These are phyloP conservation scores for Cuniculus paca DNA, from an alignment of 2,797 vertebrate genomes.

Conservation along the genomic window DNA sequence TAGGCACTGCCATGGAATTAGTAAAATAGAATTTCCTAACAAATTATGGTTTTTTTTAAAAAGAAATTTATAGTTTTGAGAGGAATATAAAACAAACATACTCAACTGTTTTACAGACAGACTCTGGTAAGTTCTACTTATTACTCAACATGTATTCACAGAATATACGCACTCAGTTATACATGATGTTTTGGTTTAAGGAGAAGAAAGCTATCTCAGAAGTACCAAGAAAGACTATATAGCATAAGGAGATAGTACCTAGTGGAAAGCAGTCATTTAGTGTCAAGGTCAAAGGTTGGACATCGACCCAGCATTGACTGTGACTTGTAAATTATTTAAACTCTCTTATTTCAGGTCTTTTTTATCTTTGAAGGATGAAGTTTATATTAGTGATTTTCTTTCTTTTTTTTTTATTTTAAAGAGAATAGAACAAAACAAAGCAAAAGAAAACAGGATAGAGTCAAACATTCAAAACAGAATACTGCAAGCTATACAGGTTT, in stretches of 20 bases:
- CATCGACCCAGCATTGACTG: not conserved
- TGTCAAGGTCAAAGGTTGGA: not conserved
- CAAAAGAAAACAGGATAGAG: no score
- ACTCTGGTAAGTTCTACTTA: not conserved
- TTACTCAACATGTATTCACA: not conserved
- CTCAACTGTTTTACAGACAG: not conserved
- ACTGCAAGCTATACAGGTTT: no score
- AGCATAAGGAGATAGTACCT: not conserved
- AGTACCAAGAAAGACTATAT: not conserved
- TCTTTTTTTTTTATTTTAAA: no score
- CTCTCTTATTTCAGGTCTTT: not conserved
- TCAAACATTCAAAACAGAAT: no score
- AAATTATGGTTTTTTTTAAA: not conserved
- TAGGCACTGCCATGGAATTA: not conserved
- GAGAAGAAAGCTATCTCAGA: not conserved
- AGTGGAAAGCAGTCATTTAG: not conserved
- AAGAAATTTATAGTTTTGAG: slow-evolving; percentile 12
- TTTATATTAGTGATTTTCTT: not conserved
- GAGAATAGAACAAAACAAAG: no score
- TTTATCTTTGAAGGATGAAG: slow-evolving; percentile 15
- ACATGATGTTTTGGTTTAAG: not conserved
- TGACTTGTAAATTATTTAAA: not conserved
- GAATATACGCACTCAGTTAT: not conserved
- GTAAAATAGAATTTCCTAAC: not conserved
- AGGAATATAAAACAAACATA: not conserved